Evolutionary conservation across 2,797 vertebrate genomes (phyloP), one percentile per base, ranked within the genome.

Genomic region (Bradypodion ventrale): DNA sequence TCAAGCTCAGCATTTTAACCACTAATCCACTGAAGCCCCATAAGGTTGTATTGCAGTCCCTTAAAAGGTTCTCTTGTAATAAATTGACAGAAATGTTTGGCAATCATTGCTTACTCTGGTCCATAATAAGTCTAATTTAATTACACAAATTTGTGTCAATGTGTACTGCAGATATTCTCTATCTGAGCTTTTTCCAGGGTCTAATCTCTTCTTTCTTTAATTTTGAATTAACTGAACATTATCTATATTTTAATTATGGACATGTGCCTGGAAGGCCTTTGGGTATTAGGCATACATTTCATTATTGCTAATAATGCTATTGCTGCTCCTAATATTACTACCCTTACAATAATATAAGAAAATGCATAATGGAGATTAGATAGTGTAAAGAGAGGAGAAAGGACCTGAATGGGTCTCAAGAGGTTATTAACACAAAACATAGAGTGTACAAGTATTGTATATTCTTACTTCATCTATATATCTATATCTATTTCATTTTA

Each of bases 221-320:
- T 82, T 82, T 77, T 82, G 56, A n/a, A 63, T 85, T 85, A 81
- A 85, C 72, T 72, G 42, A 85, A 82, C 56, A 77, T 82, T 85
- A 76, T 81, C 63, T 76, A n/a, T 69, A 85, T 82, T 76, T 72
- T 76, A 77, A 82, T 85, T 82, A 85, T 77, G 79, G 70, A 40
- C 52, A 77, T 77, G 72, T 77, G 84, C 79, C 73, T 72, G n/a
- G 44, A 70, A 75, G 52, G 52, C 56, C 42, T 77, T 82, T 63
- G 79, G 65, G 65, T 69, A 85, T 13, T 85, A 42, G 52, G 32
- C 52, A 76, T 7, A 75, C 73, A 63, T 85, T 81, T 70, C 29
- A 82, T 85, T 82, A 81, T 73, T 32, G 52, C 76, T 81, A 85
- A 85, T 85, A 81, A 85, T 81, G 25, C 10, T 69, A 69, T 60